Evolutionary conservation across 1,140 invertebrate genomes (phyloP).

Genomic region (Yoshiicerus persimilis): DNA sequence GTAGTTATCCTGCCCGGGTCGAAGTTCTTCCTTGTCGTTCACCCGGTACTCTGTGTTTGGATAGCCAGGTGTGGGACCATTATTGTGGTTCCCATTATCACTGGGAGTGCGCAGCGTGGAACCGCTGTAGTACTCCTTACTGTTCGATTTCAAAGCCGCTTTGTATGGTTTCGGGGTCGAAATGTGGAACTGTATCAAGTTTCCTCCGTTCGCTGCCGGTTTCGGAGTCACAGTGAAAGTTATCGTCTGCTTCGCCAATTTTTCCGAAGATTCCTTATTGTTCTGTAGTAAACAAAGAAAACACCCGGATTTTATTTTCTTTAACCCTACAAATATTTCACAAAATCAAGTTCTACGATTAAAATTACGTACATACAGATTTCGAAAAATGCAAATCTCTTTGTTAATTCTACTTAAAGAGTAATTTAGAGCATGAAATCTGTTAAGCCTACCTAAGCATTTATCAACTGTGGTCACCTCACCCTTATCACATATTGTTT

Average conservation of each 20-base stretch:
- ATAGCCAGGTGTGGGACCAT: background rate
- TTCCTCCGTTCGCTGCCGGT: background rate
- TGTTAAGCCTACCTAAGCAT: no score
- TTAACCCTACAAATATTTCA: background rate
- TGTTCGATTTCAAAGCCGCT: background rate
- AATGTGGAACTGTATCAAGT: slow-evolving; percentile 29
- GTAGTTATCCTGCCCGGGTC: background rate
- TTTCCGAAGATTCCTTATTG: background rate
- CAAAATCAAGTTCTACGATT: background rate
- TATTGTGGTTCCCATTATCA: background rate
- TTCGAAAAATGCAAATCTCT: no score
- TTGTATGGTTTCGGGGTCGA: slow-evolving; percentile 30
- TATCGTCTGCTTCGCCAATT: slow-evolving; percentile 29
- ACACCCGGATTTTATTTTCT: background rate
- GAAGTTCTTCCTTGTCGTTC: background rate
- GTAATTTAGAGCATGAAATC: no score
- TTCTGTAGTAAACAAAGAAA: background rate
- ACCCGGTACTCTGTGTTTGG: slow-evolving; percentile 4
- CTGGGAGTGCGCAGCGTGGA: background rate
- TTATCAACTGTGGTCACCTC: no score
- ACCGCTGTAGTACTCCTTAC: background rate
- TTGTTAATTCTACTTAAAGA: no score
- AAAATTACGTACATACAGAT: no score
- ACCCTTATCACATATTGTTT: no score
- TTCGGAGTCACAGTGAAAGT: slow-evolving; percentile 35